Conservation (phyloP, 2,888 invertebrate species). For the Protophormia terraenovae region DNA sequence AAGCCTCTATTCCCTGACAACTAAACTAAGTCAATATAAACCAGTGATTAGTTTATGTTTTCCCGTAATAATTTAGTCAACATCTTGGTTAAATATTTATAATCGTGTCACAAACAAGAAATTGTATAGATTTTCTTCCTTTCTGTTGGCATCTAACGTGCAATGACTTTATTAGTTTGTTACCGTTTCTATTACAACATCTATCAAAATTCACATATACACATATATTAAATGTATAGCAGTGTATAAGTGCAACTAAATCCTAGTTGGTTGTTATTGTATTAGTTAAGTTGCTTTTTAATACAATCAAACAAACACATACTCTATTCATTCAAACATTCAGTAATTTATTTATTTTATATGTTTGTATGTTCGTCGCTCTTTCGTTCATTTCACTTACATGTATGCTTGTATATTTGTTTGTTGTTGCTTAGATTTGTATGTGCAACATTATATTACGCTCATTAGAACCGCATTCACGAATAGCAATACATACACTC, state of each 20-base stretch:
- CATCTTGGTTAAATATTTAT: neutral
- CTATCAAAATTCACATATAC: slow-evolving; percentile 11
- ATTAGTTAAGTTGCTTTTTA: neutral
- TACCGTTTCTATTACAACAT: slow-evolving; percentile 23
- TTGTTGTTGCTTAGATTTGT: slow-evolving; percentile 23
- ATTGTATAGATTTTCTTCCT: neutral
- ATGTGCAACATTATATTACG: slow-evolving; percentile 37
- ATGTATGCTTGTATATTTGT: slow-evolving; percentile 40
- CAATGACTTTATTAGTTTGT: slow-evolving; percentile 58
- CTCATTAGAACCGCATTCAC: slow-evolving; percentile 64
- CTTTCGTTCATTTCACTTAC: too few relatives aligned
- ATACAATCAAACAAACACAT: neutral
- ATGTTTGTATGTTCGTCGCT: neutral
- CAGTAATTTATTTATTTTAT: slow-evolving; percentile 27
- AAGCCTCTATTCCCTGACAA: neutral
- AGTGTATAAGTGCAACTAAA: too few relatives aligned
- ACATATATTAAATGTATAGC: too few relatives aligned
- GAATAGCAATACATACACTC: slow-evolving; percentile 15
- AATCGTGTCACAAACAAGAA: neutral
- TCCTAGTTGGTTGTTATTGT: too few relatives aligned
- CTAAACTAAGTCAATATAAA: neutral
- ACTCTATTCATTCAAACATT: neutral
- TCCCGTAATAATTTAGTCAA: neutral
- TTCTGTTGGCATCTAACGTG: slow-evolving; percentile 15
- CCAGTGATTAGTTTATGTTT: neutral